These are phyloP conservation scores for Leptobrachium leishanense DNA, from an alignment of 2,113 vertebrate genomes.

Conservation along the genomic window DNA sequence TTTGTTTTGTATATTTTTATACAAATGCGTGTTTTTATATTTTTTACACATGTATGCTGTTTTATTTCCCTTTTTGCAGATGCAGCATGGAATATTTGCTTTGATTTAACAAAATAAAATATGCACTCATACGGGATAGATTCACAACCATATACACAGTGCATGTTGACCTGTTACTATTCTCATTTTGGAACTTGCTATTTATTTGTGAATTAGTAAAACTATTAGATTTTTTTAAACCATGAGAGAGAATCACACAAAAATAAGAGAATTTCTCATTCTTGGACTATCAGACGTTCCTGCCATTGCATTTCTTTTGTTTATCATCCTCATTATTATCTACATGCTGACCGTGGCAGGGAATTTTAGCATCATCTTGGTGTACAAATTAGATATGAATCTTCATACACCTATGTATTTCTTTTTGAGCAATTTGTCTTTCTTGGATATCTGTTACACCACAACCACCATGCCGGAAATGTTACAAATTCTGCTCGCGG, in stretches of 20 bases:
- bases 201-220: too few species aligned
- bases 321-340: slow-evolving; percentile 9
- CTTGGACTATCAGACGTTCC: slow-evolving; percentile 4
- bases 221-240: too few species aligned
- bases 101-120: too few species aligned
- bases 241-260: slow-evolving; percentile 2
- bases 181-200: too few species aligned
- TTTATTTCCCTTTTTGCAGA: too few species aligned
- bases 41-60: too few species aligned
- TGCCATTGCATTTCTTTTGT: not conserved
- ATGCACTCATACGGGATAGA: too few species aligned
- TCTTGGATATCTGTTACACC: slow-evolving; percentile 20
- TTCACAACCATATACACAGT: too few species aligned
- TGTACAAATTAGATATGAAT: slow-evolving; percentile 1
- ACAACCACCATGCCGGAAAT: slow-evolving; percentile 32
- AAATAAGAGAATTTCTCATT: slow-evolving; percentile 7
- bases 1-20: too few species aligned
- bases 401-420: slow-evolving; percentile 38
- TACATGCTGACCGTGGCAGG: slow-evolving; percentile 7
- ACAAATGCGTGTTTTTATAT: too few species aligned
- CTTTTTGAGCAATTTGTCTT: slow-evolving; percentile 21
- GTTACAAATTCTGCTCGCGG: not conserved
- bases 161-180: too few species aligned
- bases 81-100: too few species aligned
- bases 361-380: slow-evolving; percentile 15